Conservation (phyloP, 2,888 invertebrate species). For the Parascotia fuliginaria region DNA sequence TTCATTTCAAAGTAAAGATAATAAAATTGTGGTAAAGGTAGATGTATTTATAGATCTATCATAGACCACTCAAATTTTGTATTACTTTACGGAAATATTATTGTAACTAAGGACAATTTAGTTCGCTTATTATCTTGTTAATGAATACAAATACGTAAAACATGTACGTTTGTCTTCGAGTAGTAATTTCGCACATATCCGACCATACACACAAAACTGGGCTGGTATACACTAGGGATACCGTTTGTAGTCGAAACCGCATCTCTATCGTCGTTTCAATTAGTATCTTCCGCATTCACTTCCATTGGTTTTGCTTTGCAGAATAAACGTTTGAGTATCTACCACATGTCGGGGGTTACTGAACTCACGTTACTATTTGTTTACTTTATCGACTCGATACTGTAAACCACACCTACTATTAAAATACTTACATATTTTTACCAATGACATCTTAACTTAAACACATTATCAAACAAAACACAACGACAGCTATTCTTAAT, state of each 20-base stretch:
- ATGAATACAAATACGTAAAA: too few species aligned
- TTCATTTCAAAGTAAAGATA: too few species aligned
- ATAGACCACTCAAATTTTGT: too few species aligned
- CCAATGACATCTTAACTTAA: too few species aligned
- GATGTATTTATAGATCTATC: too few species aligned
- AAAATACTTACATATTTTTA: too few species aligned
- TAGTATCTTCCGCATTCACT: constrained; percentile 44
- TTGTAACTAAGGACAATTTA: too few species aligned
- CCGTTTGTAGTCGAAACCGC: constrained; percentile 32
- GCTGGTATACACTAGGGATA: constrained; percentile 14
- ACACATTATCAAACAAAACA: too few species aligned
- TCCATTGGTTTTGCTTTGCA: constrained; percentile 45
- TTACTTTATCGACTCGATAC: constrained; percentile 26
- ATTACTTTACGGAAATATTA: too few species aligned
- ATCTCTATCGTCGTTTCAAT: constrained; percentile 39
- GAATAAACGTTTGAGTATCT: constrained; percentile 40
- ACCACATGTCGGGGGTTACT: constrained; percentile 38
- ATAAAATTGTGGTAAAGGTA: too few species aligned
- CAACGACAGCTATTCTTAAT: too few species aligned
- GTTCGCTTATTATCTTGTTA: too few species aligned
- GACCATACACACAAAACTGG: constrained; percentile 6
- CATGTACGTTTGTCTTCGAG: neutral
- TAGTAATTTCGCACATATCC: neutral
- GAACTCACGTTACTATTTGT: constrained; percentile 39
- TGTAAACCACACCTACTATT: constrained; percentile 17